Evolutionary conservation across 2,797 vertebrate species (phyloP), one percentile per base, ranked within the genome.

Genomic region (Pseudomugil gertrudae): DNA sequence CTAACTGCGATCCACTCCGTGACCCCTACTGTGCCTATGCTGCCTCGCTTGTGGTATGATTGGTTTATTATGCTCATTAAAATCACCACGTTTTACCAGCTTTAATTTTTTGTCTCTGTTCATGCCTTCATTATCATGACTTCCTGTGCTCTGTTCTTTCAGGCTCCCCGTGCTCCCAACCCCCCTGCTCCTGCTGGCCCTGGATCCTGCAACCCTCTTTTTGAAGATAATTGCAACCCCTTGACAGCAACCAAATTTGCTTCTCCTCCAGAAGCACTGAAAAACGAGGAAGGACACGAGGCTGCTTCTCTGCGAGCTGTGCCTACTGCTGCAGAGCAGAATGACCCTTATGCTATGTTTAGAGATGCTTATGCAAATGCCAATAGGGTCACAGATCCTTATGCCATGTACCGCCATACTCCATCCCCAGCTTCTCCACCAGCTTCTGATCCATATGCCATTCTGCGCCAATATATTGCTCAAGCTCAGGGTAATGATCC

Each of bases 151-250:
- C 5, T 73, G 2, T 81, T 65, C 51, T 33, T 23, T 14, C 75
- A 93, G 87, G 88, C 91, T 0, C 76, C 86, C 0, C 84, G 86
- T 50, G 72, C 89, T 45, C 85, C 83, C 2, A 83, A 79, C 47
- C 67, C 81, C 0, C 80, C 78, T 0, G 73, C 86, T 36, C 71
- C 72, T 0, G 80, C 90, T 19, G 87, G 85, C 5, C 87, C 89
- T 1, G 90, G 92, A 62, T 92, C 90, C 57, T 95, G 94, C 84
- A 94, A 95, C 80, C 94, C 94, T 27, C 77, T 94, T 21, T 91
- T 72, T 33, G 93, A 95, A 21, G 91, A 94, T 0, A 87, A 89
- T 55, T 95, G 94, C 86, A 94, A 94, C 80, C 93, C 94, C 4
- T 87, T 95, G 1, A 93, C 88, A 0, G 92, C 91, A 52, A 90